Conservation (phyloP, 2,797 vertebrate species). For the Pelochelys cantorii region DNA sequence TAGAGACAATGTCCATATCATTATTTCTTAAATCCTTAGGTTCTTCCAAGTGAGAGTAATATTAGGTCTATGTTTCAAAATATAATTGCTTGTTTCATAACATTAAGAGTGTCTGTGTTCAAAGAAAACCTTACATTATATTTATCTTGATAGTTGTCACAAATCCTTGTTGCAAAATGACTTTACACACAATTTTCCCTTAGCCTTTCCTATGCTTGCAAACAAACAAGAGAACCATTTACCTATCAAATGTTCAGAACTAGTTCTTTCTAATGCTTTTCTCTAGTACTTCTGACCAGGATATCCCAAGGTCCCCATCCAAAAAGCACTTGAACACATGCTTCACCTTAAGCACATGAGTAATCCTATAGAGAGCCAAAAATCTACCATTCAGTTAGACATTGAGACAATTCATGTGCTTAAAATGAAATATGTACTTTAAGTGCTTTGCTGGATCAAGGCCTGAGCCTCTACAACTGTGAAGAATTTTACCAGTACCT, state of each 20-base stretch:
- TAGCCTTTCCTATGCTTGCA: not conserved
- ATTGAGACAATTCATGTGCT: fast-evolving
- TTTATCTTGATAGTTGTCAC: fast-evolving
- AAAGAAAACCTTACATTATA: not conserved
- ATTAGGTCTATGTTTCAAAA: not conserved
- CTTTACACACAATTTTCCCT: fast-evolving
- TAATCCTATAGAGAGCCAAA: fast-evolving
- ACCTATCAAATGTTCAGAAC: not conserved
- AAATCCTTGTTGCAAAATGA: not conserved
- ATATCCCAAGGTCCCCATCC: not conserved
- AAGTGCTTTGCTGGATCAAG: fast-evolving
- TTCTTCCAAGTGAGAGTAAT: not conserved
- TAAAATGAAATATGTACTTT: not conserved
- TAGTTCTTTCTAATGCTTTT: fast-evolving
- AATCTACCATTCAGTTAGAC: not conserved
- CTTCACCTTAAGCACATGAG: not conserved
- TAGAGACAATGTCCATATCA: not conserved
- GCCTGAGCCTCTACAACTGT: not conserved
- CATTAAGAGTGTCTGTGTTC: not conserved
- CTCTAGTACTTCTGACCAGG: fast-evolving
- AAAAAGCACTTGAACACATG: not conserved
- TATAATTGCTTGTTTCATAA: not conserved
- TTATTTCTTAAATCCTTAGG: not conserved
- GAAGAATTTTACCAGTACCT: not conserved
- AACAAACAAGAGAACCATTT: not conserved